Evolutionary conservation across 2,113 vertebrate genomes (phyloP).

Genomic region (Turnix velox): DNA sequence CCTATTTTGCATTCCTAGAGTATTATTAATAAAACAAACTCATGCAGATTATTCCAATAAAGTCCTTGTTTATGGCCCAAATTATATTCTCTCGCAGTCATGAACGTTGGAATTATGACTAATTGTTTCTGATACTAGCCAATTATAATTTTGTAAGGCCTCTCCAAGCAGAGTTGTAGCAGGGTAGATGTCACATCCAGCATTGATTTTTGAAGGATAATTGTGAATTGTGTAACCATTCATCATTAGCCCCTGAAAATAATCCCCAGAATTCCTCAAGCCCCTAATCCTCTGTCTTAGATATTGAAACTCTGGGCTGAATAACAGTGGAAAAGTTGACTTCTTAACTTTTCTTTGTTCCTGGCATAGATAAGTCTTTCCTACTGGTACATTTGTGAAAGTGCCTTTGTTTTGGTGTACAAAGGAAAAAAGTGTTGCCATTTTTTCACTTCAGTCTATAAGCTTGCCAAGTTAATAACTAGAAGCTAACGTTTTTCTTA

Average conservation of each 20-base stretch:
- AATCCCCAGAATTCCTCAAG: background rate
- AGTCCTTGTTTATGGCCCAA: background rate
- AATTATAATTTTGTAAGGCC: background rate
- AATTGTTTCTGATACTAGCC: background rate
- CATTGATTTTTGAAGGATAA: background rate
- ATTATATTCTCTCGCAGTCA: background rate
- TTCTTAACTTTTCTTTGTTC: background rate
- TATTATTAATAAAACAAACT: background rate
- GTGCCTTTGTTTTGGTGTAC: background rate
- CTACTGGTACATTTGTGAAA: background rate
- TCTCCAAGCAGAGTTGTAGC: background rate
- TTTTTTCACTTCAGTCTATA: background rate
- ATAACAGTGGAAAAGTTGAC: background rate
- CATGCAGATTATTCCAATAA: background rate
- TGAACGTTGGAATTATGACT: background rate
- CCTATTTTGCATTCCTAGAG: background rate
- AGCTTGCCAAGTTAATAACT: background rate
- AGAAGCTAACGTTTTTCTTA: background rate
- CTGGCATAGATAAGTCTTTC: background rate
- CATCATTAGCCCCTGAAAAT: background rate
- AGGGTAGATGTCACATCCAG: background rate
- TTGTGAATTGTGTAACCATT: background rate
- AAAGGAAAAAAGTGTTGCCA: background rate
- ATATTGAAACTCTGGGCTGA: background rate
- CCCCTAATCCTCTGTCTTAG: background rate